Base-by-base conservation (phyloP, 2,888 invertebrate species). In the Mycalesis mineus region DNA sequence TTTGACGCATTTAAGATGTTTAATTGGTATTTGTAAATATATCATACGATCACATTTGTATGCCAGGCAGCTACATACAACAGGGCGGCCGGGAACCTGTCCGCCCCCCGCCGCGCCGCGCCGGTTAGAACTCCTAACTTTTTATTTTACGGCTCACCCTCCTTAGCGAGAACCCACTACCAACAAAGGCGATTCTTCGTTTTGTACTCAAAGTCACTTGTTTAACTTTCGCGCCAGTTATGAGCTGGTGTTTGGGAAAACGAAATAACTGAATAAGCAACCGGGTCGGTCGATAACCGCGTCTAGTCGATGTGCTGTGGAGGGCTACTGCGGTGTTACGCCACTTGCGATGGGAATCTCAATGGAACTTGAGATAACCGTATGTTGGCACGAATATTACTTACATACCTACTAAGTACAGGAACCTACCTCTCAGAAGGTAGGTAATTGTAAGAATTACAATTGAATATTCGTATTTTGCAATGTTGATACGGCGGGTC, bases 51-150 rank as follows among this genome's bases (percentile, higher is more conserved):
- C n/a, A 22, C 22, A 22, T 22, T 8, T 14, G 8, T 14, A 14
- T 14, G 40, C 7, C 22, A 28, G 54, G 28, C 80, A 68, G 74
- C 61, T 73, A 71, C 80, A 66, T 83, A 85, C 84, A 74, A 54
- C 66, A 60, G 40, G 60, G 80, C 85, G 65, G 51, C 75, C 79
- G 74, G 75, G 82, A 88, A 88, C 88, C 82, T 84, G 88, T 76
- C 84, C 78, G 80, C 77, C 81, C 83, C 82, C 80, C 78, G 79
- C 73, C 79, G 77, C 80, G 87, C 79, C 79, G 17, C 9, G 22
- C 33, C 87, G 86, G 88, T 88, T 87, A 87, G 86, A 87, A 84
- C 75, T 84, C 84, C 83, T 80, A 84, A 84, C 84, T 85, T 87
- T 88, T 88, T 87, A 81, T 87, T 88, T 84, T 78, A 75, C 79